Percentiles rank a stretch among this genome's conserved stretches.
Evolutionary conservation across 2,888 invertebrate genomes (phyloP).

Genomic region (Cybosia mesomella): DNA sequence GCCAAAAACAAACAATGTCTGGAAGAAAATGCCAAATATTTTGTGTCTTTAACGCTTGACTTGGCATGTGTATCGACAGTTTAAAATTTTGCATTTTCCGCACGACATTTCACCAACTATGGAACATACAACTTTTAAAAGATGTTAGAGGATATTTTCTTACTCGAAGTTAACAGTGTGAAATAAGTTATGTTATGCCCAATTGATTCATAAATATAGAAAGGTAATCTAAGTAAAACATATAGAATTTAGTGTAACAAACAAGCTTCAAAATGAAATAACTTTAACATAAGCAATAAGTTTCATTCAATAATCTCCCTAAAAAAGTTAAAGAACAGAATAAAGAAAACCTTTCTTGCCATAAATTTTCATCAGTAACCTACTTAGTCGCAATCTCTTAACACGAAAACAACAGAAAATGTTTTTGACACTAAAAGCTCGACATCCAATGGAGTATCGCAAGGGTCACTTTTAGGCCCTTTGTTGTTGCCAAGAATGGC

Average conservation of each 20-base stretch:
- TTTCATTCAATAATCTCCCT: conserved; percentile 21
- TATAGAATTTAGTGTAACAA: conserved; percentile 4
- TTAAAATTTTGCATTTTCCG: not conserved
- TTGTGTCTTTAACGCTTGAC: conserved; percentile 35
- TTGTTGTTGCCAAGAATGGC: conserved; percentile 75
- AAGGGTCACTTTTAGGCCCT: conserved; percentile 78
- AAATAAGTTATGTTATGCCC: not conserved
- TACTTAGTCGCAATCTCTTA: conserved; percentile 40
- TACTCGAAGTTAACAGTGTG: not conserved
- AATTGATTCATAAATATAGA: not conserved
- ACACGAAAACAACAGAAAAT: conserved; percentile 56
- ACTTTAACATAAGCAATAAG: conserved; percentile 22
- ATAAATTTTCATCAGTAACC: conserved; percentile 35
- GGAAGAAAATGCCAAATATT: conserved; percentile 43
- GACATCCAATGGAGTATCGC: conserved; percentile 68
- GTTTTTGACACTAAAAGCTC: conserved; percentile 77
- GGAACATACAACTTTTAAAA: not conserved
- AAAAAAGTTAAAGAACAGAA: conserved; percentile 26
- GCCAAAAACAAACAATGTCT: conserved; percentile 41
- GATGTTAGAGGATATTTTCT: not conserved
- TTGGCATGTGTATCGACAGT: conserved; percentile 32
- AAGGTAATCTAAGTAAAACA: not conserved
- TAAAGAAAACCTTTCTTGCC: conserved; percentile 22
- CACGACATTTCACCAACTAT: not conserved
- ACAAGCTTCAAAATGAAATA: conserved; percentile 23